Evolutionary conservation across 1,140 invertebrate species (phyloP).

Genomic region (Drosophila nannoptera): DNA sequence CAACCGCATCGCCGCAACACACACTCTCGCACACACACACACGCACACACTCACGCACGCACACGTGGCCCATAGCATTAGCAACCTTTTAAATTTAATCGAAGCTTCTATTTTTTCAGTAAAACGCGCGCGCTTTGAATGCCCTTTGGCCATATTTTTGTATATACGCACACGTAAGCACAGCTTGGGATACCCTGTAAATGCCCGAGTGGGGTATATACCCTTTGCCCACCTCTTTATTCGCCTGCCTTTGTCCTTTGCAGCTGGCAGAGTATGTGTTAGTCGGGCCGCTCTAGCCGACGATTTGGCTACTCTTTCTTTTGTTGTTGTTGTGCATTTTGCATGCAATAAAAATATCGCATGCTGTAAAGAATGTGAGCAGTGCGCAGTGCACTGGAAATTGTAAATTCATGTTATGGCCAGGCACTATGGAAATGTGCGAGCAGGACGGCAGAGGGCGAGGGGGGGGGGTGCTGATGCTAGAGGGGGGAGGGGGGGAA

Average conservation of each 20-base stretch:
- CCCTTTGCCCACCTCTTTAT: too few relatives aligned
- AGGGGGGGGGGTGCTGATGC: neutral
- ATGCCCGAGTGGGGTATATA: neutral
- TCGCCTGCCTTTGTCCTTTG: neutral
- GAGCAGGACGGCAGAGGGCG: neutral
- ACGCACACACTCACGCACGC: slow-evolving; percentile 2
- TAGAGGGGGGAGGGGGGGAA: neutral
- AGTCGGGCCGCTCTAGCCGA: too few relatives aligned
- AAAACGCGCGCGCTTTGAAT: slow-evolving; percentile 48
- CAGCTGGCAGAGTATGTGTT: neutral
- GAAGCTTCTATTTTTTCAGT: slow-evolving; percentile 55
- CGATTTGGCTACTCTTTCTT: too few relatives aligned
- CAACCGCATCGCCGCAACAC: neutral
- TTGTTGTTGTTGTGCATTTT: slow-evolving; percentile 44
- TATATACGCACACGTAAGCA: slow-evolving; percentile 26
- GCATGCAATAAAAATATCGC: slow-evolving; percentile 76
- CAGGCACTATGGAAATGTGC: slow-evolving; percentile 48
- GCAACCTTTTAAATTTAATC: slow-evolving; percentile 73
- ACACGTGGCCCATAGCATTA: slow-evolving; percentile 61
- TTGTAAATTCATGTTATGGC: slow-evolving; percentile 69
- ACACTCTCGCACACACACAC: neutral
- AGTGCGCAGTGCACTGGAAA: slow-evolving; percentile 65
- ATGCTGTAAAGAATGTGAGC: slow-evolving; percentile 64
- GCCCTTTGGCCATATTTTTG: slow-evolving; percentile 56
- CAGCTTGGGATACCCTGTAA: slow-evolving; percentile 24